These are phyloP conservation scores for Galago senegalensis DNA, from an alignment of 2,797 vertebrate genomes.

Conservation along the genomic window DNA sequence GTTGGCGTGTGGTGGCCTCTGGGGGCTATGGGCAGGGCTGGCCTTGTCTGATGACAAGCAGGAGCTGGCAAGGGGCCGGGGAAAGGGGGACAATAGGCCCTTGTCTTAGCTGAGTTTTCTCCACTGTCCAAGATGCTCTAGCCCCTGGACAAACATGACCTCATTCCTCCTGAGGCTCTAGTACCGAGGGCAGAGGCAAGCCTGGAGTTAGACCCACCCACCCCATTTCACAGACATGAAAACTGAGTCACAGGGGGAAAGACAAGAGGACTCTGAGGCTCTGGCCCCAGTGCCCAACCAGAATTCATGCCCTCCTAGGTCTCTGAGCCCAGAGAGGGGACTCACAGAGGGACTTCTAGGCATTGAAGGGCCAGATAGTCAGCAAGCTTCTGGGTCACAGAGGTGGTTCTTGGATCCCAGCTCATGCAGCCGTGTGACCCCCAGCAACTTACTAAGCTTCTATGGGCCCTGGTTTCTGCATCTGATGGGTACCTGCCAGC, in stretches of 20 bases:
- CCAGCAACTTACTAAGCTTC: neutral
- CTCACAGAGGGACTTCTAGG: neutral
- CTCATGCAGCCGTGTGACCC: neutral
- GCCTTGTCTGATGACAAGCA: slow-evolving; percentile 23
- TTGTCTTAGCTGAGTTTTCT: slow-evolving; percentile 63
- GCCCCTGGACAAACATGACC: slow-evolving; percentile 72
- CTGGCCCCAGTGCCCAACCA: neutral
- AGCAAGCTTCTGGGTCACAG: neutral
- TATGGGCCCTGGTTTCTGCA: neutral
- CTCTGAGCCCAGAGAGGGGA: neutral
- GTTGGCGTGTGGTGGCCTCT: neutral
- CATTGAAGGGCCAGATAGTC: neutral
- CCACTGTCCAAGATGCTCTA: slow-evolving; percentile 60
- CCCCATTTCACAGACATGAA: slow-evolving; percentile 61
- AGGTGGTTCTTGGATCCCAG: neutral
- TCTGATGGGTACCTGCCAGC: neutral
- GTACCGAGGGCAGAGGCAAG: neutral
- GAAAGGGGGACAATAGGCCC: slow-evolving; percentile 71
- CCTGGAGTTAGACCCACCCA: neutral
- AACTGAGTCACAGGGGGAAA: neutral
- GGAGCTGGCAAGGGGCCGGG: slow-evolving; percentile 8
- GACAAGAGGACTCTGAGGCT: neutral
- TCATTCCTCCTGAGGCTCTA: slow-evolving; percentile 59
- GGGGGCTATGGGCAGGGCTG: slow-evolving; percentile 33
- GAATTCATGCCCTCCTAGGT: accelerated